Evolutionary conservation across 2,113 vertebrate genomes (phyloP).

Genomic region (Geococcyx californianus): DNA sequence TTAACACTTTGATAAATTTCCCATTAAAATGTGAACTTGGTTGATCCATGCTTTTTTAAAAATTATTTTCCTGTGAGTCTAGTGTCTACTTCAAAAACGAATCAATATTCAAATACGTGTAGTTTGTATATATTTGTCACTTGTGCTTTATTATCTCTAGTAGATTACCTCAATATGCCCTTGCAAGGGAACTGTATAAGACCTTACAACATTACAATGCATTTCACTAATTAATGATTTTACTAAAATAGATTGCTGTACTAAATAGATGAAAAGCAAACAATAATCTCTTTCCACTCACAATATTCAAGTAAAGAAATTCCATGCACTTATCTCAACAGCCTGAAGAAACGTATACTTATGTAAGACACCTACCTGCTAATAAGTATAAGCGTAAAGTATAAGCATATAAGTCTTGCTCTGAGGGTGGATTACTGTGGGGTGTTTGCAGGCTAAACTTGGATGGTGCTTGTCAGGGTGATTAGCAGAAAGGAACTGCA

Average conservation of each 20-base stretch:
- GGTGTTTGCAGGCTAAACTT: neutral
- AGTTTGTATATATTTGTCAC: neutral
- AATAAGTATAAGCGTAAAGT: neutral
- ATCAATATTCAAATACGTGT: neutral
- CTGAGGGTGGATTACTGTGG: neutral
- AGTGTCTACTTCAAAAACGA: neutral
- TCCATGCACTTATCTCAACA: neutral
- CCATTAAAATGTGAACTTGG: neutral
- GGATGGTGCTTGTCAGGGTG: neutral
- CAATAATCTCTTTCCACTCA: neutral
- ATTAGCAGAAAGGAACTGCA: neutral
- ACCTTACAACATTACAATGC: neutral
- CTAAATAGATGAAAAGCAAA: neutral
- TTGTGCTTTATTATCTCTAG: neutral
- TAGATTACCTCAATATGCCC: neutral
- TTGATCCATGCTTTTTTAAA: neutral
- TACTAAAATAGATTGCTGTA: neutral
- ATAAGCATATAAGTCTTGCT: neutral
- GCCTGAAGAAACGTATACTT: neutral
- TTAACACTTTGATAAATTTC: neutral
- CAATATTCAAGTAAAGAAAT: neutral
- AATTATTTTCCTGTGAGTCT: neutral
- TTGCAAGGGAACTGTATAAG: neutral
- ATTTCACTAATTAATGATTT: neutral
- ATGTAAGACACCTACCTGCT: neutral